Evolutionary conservation across 2,888 invertebrate species (phyloP).

Genomic region (Stegophylla sp.): DNA sequence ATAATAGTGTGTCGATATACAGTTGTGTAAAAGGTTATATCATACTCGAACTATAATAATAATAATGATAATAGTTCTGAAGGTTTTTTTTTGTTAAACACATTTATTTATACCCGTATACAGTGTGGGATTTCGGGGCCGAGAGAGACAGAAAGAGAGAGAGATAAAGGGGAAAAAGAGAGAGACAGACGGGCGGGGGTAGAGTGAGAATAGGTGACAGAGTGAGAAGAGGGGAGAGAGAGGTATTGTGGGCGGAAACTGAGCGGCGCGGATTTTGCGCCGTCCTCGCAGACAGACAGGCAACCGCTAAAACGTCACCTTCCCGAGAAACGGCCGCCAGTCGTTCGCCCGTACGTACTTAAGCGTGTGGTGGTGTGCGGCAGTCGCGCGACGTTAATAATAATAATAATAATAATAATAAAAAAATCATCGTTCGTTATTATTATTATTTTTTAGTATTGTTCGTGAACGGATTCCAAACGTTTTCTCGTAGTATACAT

Average conservation of each 20-base stretch:
- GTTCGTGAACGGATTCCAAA: neutral
- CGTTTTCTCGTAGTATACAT: neutral
- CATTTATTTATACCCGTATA: conserved; percentile 34
- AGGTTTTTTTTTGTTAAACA: conserved; percentile 17
- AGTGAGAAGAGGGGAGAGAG: neutral
- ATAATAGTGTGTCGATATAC: neutral
- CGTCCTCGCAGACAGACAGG: conserved; percentile 56
- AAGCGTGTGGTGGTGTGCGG: conserved; percentile 26
- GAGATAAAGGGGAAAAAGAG: neutral
- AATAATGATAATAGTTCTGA: no score
- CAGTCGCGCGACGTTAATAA: conserved; percentile 9
- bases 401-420: no score
- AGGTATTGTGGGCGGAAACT: conserved; percentile 47
- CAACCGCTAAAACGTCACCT: conserved; percentile 58
- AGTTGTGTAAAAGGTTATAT: no score
- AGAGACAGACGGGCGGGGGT: no score
- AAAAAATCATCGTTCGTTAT: neutral
- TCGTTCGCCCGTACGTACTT: conserved; percentile 54
- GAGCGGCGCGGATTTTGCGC: conserved; percentile 57
- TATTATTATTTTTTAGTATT: neutral
- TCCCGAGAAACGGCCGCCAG: conserved; percentile 48
- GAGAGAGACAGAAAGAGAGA: neutral
- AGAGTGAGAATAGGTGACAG: no score
- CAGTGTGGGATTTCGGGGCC: neutral
- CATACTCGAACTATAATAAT: no score